Evolutionary conservation across 2,797 vertebrate genomes (phyloP).

Genomic region (Coreius guichenoti): DNA sequence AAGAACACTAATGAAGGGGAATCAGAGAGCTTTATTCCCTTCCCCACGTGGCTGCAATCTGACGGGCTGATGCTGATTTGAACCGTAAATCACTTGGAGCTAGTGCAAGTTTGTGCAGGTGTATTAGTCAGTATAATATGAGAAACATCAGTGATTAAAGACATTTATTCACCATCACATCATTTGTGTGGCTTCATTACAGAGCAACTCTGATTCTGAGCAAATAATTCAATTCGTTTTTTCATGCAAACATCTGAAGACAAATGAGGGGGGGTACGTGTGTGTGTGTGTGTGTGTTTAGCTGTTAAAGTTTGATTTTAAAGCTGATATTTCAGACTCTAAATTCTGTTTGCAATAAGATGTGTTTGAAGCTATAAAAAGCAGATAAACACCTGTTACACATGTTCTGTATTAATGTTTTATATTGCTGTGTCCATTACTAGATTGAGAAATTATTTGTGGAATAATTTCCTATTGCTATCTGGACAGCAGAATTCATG

Average conservation of each 20-base stretch:
- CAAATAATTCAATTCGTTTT: slow-evolving; percentile 58
- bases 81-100: background rate
- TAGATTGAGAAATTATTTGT: background rate
- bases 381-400: background rate
- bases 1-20: slow-evolving; percentile 4
- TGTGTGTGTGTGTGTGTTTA: slow-evolving; percentile 19
- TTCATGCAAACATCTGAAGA: slow-evolving; percentile 54
- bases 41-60: slow-evolving; percentile 6
- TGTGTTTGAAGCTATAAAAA: background rate
- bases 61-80: background rate
- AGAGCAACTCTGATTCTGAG: slow-evolving; percentile 39
- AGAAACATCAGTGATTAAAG: slow-evolving; percentile 12
- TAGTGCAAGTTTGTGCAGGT: background rate
- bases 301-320: background rate
- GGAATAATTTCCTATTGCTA: no score
- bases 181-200: slow-evolving; percentile 8
- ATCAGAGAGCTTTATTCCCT: background rate
- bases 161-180: slow-evolving; percentile 32
- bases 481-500: no score
- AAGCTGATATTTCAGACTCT: background rate
- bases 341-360: background rate
- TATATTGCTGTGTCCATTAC: background rate
- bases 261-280: slow-evolving; percentile 67
- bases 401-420: background rate
- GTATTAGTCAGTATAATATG: background rate